phyloP scores from a whole-genome alignment of 35 echinoderm and acorn worm species.

The Chiridota heheva region DNA sequence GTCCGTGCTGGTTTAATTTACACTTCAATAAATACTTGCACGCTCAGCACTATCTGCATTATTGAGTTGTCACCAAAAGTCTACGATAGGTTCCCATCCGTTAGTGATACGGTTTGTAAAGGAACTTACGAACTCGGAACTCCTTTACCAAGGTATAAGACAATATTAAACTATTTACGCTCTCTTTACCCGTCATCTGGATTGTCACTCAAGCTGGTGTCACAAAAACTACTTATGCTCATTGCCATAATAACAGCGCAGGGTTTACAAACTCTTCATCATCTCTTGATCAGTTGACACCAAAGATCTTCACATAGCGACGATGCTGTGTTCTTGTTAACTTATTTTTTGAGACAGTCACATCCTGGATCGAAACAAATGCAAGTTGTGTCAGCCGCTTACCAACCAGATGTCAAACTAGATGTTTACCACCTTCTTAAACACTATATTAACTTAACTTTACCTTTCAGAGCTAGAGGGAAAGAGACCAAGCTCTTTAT shows the following conservation, averaged over 20 bases:
- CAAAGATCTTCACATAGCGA: conserved; percentile 1
- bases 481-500: background rate
- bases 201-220: background rate
- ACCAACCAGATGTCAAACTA: background rate
- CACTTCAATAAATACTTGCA: too few species aligned
- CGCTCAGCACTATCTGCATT: too few species aligned
- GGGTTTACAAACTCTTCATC: background rate
- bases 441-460: background rate
- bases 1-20: too few species aligned
- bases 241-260: conserved; percentile 20
- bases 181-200: background rate
- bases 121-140: too few species aligned
- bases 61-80: too few species aligned
- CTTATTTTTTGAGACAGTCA: conserved; percentile 3
- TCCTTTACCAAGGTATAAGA: too few species aligned
- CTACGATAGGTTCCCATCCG: too few species aligned
- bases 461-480: background rate
- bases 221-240: conserved; percentile 18
- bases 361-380: conserved; percentile 6
- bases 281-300: too few species aligned
- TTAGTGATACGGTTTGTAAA: too few species aligned
- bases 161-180: too few species aligned
- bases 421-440: conserved; percentile 10
- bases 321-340: background rate
- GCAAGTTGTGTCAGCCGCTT: background rate